These are phyloP conservation scores for Cephalopholis sonnerati DNA, from an alignment of 2,113 vertebrate species.

Conservation along the genomic window DNA sequence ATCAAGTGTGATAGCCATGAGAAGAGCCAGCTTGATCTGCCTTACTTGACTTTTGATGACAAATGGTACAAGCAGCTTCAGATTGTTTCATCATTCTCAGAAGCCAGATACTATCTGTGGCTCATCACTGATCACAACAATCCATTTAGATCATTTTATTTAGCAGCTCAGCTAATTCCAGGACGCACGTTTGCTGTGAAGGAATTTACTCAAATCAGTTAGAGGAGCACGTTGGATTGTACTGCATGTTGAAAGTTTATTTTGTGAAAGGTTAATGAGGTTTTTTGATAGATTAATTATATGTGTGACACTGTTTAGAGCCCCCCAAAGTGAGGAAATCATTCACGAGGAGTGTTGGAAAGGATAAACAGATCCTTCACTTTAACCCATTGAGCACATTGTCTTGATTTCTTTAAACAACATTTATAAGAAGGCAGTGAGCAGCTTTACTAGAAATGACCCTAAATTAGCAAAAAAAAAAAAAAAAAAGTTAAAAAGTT, in stretches of 20 bases:
- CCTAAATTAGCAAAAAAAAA: too few species aligned
- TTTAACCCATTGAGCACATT: too few species aligned
- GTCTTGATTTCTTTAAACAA: too few species aligned
- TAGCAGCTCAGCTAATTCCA: not conserved
- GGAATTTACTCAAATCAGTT: not conserved
- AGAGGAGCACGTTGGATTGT: not conserved
- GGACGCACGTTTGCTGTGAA: not conserved
- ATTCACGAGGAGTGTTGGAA: not conserved
- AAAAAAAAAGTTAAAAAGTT: too few species aligned
- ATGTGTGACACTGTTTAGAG: not conserved
- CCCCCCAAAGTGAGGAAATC: not conserved
- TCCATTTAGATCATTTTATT: not conserved
- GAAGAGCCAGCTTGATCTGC: conserved; percentile 36
- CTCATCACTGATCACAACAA: not conserved
- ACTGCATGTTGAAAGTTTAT: not conserved
- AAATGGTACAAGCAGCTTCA: conserved; percentile 11
- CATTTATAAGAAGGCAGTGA: too few species aligned
- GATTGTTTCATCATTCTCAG: conserved; percentile 24
- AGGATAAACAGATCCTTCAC: not conserved
- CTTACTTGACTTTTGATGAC: conserved; percentile 27
- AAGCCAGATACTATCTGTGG: not conserved
- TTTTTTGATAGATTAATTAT: not conserved
- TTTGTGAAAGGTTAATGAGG: not conserved
- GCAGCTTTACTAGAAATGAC: too few species aligned
- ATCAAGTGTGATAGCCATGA: conserved; percentile 19